Evolutionary conservation across 1,140 invertebrate species (phyloP).

Genomic region (Adoxophyes honmai): DNA sequence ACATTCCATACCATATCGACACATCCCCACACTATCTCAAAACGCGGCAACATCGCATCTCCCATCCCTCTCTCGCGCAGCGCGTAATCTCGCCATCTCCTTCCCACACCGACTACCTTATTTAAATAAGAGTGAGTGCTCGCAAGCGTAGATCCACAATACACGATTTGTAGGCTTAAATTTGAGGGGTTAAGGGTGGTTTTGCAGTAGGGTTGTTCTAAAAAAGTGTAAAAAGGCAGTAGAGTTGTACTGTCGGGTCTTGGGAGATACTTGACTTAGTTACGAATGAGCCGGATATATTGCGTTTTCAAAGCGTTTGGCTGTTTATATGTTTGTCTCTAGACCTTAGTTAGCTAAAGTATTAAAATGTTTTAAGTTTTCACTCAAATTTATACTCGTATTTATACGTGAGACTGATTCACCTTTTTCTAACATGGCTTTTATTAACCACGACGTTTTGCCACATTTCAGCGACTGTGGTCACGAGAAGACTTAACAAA

Average conservation of each 20-base stretch:
- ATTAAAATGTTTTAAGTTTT: no score
- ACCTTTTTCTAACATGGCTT: no score
- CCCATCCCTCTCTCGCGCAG: conserved; percentile 39
- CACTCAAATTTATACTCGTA: no score
- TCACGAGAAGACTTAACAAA: no score
- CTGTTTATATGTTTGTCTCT: neutral
- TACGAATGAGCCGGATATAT: conserved; percentile 6
- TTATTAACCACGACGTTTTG: no score
- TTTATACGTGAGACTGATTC: no score
- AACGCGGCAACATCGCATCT: conserved; percentile 58
- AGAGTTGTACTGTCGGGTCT: conserved; percentile 51
- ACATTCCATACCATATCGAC: conserved; percentile 12
- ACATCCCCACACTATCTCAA: conserved; percentile 42
- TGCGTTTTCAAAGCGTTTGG: neutral
- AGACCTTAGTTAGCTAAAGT: no score
- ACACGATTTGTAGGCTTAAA: conserved; percentile 39
- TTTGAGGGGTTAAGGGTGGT: conserved; percentile 27
- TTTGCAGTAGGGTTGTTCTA: conserved; percentile 20
- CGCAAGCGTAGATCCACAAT: conserved; percentile 20
- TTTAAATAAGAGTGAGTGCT: conserved; percentile 70
- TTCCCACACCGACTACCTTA: conserved; percentile 65
- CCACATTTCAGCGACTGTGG: no score
- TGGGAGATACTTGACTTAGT: conserved; percentile 47
- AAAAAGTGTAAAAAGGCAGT: conserved; percentile 52
- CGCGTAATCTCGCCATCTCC: conserved; percentile 37